These are phyloP conservation scores for Oxycera nigricornis DNA, from an alignment of 2,888 invertebrate genomes.

Conservation along the genomic window DNA sequence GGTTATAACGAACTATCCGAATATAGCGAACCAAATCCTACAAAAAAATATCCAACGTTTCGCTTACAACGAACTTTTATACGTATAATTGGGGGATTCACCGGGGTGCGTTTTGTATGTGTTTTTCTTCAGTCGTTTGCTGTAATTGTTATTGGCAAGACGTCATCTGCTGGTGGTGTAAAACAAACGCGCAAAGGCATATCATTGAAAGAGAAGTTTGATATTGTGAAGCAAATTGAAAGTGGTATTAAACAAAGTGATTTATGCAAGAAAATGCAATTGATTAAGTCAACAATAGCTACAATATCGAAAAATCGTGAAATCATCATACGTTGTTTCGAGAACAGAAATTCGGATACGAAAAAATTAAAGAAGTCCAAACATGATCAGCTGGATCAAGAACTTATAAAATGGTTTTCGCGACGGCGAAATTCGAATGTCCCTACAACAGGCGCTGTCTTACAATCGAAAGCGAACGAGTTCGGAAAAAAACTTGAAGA, in stretches of 20 bases:
- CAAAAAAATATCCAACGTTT: background rate
- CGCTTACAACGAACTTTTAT: background rate
- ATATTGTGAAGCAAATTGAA: constrained; percentile 11
- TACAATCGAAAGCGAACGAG: background rate
- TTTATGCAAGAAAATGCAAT: constrained; percentile 12
- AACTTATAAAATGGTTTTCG: background rate
- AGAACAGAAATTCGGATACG: constrained; percentile 12
- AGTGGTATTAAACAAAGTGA: constrained; percentile 7
- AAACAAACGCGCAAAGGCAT: constrained; percentile 3
- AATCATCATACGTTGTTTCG: background rate
- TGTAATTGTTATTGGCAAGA: constrained; percentile 13
- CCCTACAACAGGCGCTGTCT: background rate
- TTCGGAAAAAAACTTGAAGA: background rate
- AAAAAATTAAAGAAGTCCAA: constrained; percentile 11
- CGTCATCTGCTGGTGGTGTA: constrained; percentile 4
- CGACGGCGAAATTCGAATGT: background rate
- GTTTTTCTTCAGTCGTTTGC: background rate
- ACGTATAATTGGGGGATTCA: background rate
- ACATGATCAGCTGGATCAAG: constrained; percentile 1
- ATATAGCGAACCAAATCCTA: background rate
- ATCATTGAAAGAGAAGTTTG: constrained; percentile 3
- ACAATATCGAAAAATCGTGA: constrained; percentile 6
- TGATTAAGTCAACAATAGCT: constrained; percentile 10
- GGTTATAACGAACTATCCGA: background rate
- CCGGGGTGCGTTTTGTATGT: background rate